A percentile compares a stretch with the other conserved stretches of the same genome.
Evolutionary conservation across 2,797 vertebrate species (phyloP).

Genomic region (Ptychobarbus kaznakovi): DNA sequence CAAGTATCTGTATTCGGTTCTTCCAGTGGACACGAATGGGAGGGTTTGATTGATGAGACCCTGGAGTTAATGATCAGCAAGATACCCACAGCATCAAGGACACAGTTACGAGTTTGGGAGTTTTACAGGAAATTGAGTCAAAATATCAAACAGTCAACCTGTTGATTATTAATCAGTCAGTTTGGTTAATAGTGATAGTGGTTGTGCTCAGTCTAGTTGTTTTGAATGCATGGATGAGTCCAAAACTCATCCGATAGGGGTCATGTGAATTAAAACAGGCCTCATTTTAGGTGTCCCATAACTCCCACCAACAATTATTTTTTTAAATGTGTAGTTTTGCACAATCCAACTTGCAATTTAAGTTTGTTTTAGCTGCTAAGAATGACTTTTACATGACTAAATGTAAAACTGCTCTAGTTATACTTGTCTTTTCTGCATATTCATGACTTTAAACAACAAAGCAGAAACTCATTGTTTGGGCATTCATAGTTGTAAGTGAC

Average conservation of each 20-base stretch:
- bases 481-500: conserved; percentile 24
- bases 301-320: not conserved
- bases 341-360: not conserved
- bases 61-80: conserved; percentile 57
- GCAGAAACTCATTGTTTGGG: not conserved
- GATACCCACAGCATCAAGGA: conserved; percentile 26
- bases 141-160: not conserved
- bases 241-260: not conserved
- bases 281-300: not conserved
- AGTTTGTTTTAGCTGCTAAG: not conserved
- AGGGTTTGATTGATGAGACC: conserved; percentile 54
- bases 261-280: not conserved
- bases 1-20: conserved; percentile 14
- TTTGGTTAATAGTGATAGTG: not conserved
- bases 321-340: not conserved
- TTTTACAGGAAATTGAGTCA: conserved; percentile 8
- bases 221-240: not conserved
- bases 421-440: not conserved
- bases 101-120: conserved; percentile 26
- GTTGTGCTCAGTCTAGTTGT: not conserved
- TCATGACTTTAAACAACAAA: not conserved
- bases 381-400: not conserved
- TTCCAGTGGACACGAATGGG: conserved; percentile 43
- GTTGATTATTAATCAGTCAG: conserved; percentile 30
- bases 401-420: not conserved